phyloP scores from a whole-genome alignment of 2,113 vertebrate species.

The Amia ocellicauda region DNA sequence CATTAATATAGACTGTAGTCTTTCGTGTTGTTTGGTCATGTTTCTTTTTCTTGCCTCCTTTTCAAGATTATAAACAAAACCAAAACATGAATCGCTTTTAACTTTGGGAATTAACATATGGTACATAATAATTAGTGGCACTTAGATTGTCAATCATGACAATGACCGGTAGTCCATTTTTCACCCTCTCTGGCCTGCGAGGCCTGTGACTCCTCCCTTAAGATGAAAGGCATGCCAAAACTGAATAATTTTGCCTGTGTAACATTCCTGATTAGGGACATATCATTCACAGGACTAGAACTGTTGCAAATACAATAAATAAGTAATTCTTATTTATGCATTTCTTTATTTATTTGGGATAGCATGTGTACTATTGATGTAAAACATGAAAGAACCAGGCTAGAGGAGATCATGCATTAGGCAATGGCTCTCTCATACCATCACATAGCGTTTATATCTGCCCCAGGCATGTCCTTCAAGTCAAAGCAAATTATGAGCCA shows the following conservation, averaged over 20 bases:
- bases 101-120: conserved; percentile 8
- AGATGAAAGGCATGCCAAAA: conserved; percentile 7
- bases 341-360: background rate
- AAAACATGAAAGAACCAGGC: conserved; percentile 47
- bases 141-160: background rate
- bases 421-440: conserved; percentile 46
- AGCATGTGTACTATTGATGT: conserved; percentile 38
- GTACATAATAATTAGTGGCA: conserved; percentile 14
- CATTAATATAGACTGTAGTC: background rate
- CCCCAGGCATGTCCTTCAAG: conserved; percentile 46
- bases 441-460: conserved; percentile 36
- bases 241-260: conserved; percentile 5
- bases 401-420: conserved; percentile 57
- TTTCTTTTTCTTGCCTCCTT: background rate
- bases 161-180: conserved; percentile 10
- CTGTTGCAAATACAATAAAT: background rate
- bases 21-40: no score
- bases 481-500: conserved; percentile 53
- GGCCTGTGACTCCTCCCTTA: background rate
- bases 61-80: conserved; percentile 4
- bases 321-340: no score
- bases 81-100: no score
- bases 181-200: background rate
- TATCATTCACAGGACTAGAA: conserved; percentile 38
- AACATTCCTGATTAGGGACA: conserved; percentile 34